phyloP scores from a whole-genome alignment of 2,797 vertebrate genomes.

The Sphenopsis melanotis region DNA sequence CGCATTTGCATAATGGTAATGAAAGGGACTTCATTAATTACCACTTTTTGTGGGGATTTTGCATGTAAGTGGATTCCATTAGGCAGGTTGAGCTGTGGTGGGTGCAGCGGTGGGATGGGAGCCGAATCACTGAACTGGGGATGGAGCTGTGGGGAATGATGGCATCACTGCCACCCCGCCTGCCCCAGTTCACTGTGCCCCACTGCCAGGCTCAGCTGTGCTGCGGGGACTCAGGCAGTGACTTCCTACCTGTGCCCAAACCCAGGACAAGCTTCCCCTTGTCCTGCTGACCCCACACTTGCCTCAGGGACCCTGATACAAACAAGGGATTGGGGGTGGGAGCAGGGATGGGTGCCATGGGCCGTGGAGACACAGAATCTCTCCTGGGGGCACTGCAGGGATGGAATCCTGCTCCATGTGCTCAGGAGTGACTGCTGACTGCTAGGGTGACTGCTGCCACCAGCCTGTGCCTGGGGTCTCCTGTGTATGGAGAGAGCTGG shows the following conservation, averaged over 20 bases:
- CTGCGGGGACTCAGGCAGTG: accelerated
- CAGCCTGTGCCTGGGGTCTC: background rate
- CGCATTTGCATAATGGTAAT: slow-evolving; percentile 77
- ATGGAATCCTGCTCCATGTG: background rate
- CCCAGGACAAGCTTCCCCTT: accelerated
- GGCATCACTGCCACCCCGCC: background rate
- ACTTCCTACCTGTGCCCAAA: background rate
- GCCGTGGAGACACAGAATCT: background rate
- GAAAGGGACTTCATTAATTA: slow-evolving; percentile 77
- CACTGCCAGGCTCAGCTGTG: accelerated
- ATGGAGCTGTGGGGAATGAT: accelerated
- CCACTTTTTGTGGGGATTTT: slow-evolving; percentile 54
- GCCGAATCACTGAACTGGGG: background rate
- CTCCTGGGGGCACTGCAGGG: background rate
- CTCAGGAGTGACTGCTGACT: background rate
- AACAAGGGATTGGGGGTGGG: accelerated
- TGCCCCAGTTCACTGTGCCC: background rate
- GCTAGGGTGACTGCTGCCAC: background rate
- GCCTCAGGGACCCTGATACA: background rate
- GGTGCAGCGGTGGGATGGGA: background rate
- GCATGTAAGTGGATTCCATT: slow-evolving; percentile 61
- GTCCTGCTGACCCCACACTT: background rate
- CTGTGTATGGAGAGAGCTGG: background rate
- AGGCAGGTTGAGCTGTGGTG: background rate
- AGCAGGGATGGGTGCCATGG: background rate